phyloP scores from a whole-genome alignment of 2,113 vertebrate species.

The Cynoglossus semilaevis region DNA sequence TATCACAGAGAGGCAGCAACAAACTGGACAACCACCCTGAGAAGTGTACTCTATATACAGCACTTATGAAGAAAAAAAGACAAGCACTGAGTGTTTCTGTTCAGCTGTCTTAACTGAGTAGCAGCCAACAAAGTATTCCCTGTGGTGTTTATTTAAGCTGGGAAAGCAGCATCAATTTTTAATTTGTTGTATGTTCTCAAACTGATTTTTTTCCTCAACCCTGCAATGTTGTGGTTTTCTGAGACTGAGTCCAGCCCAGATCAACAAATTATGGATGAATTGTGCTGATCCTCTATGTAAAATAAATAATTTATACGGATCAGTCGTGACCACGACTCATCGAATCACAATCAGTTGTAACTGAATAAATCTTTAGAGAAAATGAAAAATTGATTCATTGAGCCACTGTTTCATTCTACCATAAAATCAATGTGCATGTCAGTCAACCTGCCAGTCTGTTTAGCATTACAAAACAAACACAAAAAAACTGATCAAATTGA shows the following conservation, averaged over 20 bases:
- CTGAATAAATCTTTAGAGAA: slow-evolving; percentile 20
- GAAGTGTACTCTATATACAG: too few relatives aligned
- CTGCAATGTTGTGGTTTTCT: too few relatives aligned
- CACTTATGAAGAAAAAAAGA: neutral
- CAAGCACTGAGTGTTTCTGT: neutral
- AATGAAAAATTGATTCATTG: slow-evolving; percentile 39
- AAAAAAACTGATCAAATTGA: slow-evolving; percentile 23
- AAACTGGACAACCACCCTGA: neutral
- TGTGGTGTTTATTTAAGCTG: slow-evolving; percentile 30
- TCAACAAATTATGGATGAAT: neutral
- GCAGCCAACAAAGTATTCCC: slow-evolving; percentile 15
- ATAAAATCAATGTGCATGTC: slow-evolving; percentile 42
- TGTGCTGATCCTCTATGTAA: too few relatives aligned
- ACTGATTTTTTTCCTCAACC: too few relatives aligned
- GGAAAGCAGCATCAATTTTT: slow-evolving; percentile 61
- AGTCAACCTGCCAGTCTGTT: slow-evolving; percentile 34
- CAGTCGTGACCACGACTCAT: too few relatives aligned
- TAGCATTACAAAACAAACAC: slow-evolving; percentile 51
- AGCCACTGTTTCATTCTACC: slow-evolving; percentile 20
- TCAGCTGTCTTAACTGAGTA: slow-evolving; percentile 2
- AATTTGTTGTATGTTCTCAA: slow-evolving; percentile 17
- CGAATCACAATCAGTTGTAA: too few relatives aligned
- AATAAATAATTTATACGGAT: too few relatives aligned
- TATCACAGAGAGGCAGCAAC: slow-evolving; percentile 20
- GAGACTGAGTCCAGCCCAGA: too few relatives aligned